Evolutionary conservation across 2,888 invertebrate species (phyloP), one percentile per base, ranked within the genome.

Genomic region (Cheilosia vernalis): DNA sequence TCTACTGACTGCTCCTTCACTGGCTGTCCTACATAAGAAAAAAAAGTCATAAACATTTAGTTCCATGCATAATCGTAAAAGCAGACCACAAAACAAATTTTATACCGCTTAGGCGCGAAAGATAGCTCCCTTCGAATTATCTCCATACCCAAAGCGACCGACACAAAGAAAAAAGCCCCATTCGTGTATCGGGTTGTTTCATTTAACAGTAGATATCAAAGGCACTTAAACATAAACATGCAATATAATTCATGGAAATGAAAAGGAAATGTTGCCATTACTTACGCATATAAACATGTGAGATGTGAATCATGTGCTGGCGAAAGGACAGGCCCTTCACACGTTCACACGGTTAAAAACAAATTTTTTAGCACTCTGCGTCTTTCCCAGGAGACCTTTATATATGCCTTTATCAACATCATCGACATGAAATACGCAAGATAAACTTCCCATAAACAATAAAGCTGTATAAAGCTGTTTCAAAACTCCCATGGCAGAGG

Each of bases 391-490:
- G 51, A 30, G 51, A 67, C 76, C 60, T 47, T 37, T 69, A 47
- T 69, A 37, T 55, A 21, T 61, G 9, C 30, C 63, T 70, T 63
- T 70, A 63, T 78, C 78, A 78, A 78, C 78, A 63, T 70, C 69
- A 78, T 56, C 56, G 19, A 42, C 58, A 76, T 60, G 42, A 67
- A 67, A 67, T 60, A 67, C 44, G 60, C 27, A 49, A 67, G 76
- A 67, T 76, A 76, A 76, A 76, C 66, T 66, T 58, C 60, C 51
- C 66, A 42, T 42, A 27, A 17, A 49, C 51, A 21, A 60, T 76
- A 60, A 66, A 66, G 49, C 51, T 51, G 66, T 58, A 66, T 76
- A 76, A 58, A 66, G 40, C 51, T 66, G 66, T 51, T 51, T 40
- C 51, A 60, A 30, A 51, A 51, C 37, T 58, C 37, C 24, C 7